Base-by-base conservation (phyloP, 2,113 vertebrate genomes). In the Sorex araneus region DNA sequence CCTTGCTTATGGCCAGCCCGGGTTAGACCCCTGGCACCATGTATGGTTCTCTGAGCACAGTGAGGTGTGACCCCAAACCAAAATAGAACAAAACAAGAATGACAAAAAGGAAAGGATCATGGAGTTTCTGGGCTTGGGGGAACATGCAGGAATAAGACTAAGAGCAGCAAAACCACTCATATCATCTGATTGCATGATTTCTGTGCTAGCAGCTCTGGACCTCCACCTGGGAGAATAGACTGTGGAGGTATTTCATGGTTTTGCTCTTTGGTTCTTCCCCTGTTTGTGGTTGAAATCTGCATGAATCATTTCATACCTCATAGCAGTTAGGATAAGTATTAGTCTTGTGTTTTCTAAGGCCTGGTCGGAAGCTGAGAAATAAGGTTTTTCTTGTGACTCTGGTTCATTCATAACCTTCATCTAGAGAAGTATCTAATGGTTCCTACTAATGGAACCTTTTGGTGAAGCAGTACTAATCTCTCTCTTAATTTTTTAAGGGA, bases 131-230 rank as follows among this genome's bases (percentile, higher is more conserved):
- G 19, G 30, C 10, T 28, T 71, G 11, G 45, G 54, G 34, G 21
- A 23, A 2, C 71, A 66, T 43, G 54, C 30, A 23, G 4, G 66
- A 57, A 36, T 8, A 47, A 74, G 3, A 66, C 47, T 28, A 50
- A 82, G 50, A 30, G 69, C 10, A 47, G 21, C 40, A 45, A 45
- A 18, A 89, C 50, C 2, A 63, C 9, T n/a, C 1, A 45, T 32
- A 66, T 93, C 88, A 83, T 95, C 43, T 10, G 60, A 83, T 81
- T 10, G 30, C 57, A n/a, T 76, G 54, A 77, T 80, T 90, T 92
- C 79, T 89, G 66, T 30, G 34, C 34, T 70, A 27, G 34, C 47
- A 85, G 47, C 11, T 18, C 40, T 36, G n/a, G 80, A 9, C 63
- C 79, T 81, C 54, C 74, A 81, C 34, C 45, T 32, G 15, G 30